phyloP scores from a whole-genome alignment of 92 coral and sea anemone species.

The Parazoanthus darwini region DNA sequence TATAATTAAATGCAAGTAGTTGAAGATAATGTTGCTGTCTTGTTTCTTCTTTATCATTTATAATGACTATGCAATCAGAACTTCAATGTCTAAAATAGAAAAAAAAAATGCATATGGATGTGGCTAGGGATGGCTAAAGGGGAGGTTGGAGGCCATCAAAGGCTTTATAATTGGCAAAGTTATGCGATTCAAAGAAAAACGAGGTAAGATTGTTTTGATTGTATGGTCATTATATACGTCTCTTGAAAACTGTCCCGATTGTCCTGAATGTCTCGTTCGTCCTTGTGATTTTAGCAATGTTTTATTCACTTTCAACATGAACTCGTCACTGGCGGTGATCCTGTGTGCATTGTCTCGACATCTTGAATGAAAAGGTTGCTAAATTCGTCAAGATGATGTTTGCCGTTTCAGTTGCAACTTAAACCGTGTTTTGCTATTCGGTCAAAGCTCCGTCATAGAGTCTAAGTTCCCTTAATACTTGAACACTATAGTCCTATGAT shows the following conservation, averaged over 20 bases:
- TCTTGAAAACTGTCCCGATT: neutral
- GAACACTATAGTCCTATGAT: constrained; percentile 8
- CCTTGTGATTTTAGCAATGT: neutral
- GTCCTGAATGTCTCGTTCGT: neutral
- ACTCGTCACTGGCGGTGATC: neutral
- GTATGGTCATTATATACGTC: neutral
- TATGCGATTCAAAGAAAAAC: constrained; percentile 11
- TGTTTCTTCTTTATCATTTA: neutral
- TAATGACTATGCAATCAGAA: neutral
- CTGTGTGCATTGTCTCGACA: neutral
- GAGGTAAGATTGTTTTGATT: constrained; percentile 27
- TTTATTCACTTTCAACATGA: neutral
- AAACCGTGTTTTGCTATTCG: neutral
- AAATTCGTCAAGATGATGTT: constrained; percentile 20
- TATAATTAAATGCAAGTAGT: too few relatives aligned
- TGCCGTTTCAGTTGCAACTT: constrained; percentile 1
- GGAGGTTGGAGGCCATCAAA: constrained; percentile 32
- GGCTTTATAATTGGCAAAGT: neutral
- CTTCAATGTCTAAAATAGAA: neutral
- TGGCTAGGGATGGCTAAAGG: constrained; percentile 29
- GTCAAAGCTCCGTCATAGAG: neutral
- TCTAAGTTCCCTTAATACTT: neutral
- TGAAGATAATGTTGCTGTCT: neutral
- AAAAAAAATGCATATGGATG: neutral
- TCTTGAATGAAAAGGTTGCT: constrained; percentile 3